Base-by-base conservation (phyloP, 1,140 invertebrate genomes). In the Drosophila sproati region DNA sequence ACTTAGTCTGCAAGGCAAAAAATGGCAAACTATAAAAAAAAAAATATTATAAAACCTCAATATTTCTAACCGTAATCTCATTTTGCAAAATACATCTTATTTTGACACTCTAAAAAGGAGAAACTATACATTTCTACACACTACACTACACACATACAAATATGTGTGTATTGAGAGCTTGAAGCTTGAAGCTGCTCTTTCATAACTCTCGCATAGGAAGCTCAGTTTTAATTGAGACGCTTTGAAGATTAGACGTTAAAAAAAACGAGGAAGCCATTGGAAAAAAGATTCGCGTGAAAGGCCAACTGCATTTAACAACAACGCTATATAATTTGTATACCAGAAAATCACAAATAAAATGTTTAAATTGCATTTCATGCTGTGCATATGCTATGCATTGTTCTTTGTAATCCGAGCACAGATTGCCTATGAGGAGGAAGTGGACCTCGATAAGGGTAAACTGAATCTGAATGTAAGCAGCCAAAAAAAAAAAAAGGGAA, bases 391-490 rank as follows among this genome's bases (percentile, higher is more conserved):
- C n/a, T 72, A 6, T n/a, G 55, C 39, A 7, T 43, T 85, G 12
- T 54, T 80, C 41, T 29, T 69, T 5, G 20, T 75, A 12, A 52
- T 61, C 29, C 51, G 55, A n/a, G 70, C 82, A 28, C 80, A 91
- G 61, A 62, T 92, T 41, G 73, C 66, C 3, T 92, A 79, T 67
- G 89, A 87, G 4, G 91, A 92, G 82, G 76, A 78, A 28, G 72
- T 48, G 20, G 86, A 80, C 62, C 67, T 79, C 61, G 91, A 92
- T 88, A 88, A 91, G 76, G 73, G 76, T 45, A 92, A 92, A 80
- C 73, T 69, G 5, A 92, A 92, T 76, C 47, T 90, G 50, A 82
- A 48, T 55, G 91, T 92, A 63, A 82, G 82, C 48, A 37, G 12
- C 12, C 12, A 12, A 12, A 12, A 47, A 57, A 31, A 43, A 20